Evolutionary conservation across 2,113 vertebrate species (phyloP), one percentile per base, ranked within the genome.

Genomic region (Halcyon malimbica): DNA sequence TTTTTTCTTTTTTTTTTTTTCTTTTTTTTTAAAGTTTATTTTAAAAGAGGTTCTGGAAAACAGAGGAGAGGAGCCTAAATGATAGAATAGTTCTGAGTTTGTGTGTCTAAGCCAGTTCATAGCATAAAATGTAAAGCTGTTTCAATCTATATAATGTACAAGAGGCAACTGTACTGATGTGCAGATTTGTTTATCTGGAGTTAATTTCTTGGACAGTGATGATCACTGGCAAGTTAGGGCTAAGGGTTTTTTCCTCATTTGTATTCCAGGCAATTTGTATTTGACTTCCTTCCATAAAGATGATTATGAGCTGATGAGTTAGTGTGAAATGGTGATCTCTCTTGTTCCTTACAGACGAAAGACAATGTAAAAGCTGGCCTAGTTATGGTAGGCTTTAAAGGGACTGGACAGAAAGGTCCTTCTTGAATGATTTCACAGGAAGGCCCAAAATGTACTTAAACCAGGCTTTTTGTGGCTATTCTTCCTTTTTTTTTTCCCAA

Each of bases 401-500:
- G 19, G 29, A 10, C 37, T 76, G 76, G 39, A 24, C 73, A 82
- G 87, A 77, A 92, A 87, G 29, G 42, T 84, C 73, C 16, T 87
- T 93, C 56, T 87, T 95, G 82, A 95, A 44, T 67, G 33, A 86
- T 75, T 94, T 71, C 90, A 93, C 90, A 95, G 74, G 91, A 95
- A 87, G 79, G 59, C 63, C 62, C 25, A 92, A 84, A 95, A 85
- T 89, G 85, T 75, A 82, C 88, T 96, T 91, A 87, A 87, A 67
- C 13, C 50, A 91, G 64, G 21, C 57, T 75, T 89, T 94, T 71
- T 92, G 59, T 91, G 39, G 11, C 75, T 41, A 39, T 89, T 95
- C 71, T 94, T 95, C 35, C 54, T 63, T 5, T 64, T 42, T 39
- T 12, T 41, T 41, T 4, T 12, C 42, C 81, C 86, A 95, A 86